Evolutionary conservation across 2,888 invertebrate genomes (phyloP).

Genomic region (Parnassius glacialis): DNA sequence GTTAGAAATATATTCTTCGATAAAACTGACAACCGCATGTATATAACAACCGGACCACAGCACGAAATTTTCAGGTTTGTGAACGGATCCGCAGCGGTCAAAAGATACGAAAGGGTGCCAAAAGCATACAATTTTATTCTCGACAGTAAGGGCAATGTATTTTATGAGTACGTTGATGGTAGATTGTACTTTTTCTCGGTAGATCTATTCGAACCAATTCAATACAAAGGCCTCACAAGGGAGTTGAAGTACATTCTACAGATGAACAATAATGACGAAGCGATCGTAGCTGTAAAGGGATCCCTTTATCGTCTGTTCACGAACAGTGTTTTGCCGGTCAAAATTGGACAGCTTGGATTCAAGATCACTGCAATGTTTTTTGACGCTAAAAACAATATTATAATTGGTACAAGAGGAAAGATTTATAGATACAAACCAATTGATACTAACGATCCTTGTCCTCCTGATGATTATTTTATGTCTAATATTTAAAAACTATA

Average conservation of each 20-base stretch:
- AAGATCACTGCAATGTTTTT: conserved; percentile 70
- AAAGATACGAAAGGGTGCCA: conserved; percentile 63
- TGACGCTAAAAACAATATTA: conserved; percentile 63
- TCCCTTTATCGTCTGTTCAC: conserved; percentile 58
- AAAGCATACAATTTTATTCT: conserved; percentile 68
- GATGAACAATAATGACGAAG: conserved; percentile 64
- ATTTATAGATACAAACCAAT: conserved; percentile 68
- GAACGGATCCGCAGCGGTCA: conserved; percentile 68
- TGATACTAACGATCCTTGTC: conserved; percentile 63
- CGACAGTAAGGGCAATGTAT: conserved; percentile 62
- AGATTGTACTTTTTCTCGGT: conserved; percentile 64
- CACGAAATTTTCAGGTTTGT: conserved; percentile 66
- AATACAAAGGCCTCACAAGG: conserved; percentile 69
- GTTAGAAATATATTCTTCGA: conserved; percentile 66
- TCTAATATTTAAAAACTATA: conserved; percentile 50
- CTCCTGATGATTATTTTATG: conserved; percentile 71
- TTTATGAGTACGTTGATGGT: conserved; percentile 70
- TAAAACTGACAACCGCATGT: conserved; percentile 64
- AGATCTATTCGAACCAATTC: conserved; percentile 66
- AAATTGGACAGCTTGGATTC: conserved; percentile 65
- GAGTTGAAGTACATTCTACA: conserved; percentile 67
- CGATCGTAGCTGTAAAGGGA: conserved; percentile 67
- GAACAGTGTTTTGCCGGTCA: conserved; percentile 59
- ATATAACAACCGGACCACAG: conserved; percentile 61
- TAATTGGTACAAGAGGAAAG: conserved; percentile 72